These are phyloP conservation scores for Paramuricea clavata DNA, from an alignment of 92 coral and sea anemone genomes.

Conservation along the genomic window DNA sequence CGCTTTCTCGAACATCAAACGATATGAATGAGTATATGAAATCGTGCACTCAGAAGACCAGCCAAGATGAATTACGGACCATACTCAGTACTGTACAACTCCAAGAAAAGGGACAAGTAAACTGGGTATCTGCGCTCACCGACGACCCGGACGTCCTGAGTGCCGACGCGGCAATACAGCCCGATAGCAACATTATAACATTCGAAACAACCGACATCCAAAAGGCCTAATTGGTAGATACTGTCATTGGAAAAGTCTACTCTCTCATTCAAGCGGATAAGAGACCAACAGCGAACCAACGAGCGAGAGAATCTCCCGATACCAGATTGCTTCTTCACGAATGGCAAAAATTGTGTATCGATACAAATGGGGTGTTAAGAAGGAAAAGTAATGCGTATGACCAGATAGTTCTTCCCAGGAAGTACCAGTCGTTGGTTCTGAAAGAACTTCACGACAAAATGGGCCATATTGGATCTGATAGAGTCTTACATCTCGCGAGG, in stretches of 20 bases:
- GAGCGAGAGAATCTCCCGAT: slow-evolving; percentile 45
- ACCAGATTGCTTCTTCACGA: slow-evolving; percentile 55
- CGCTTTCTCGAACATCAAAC: slow-evolving; percentile 42
- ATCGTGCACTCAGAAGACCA: slow-evolving; percentile 29
- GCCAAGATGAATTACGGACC: slow-evolving; percentile 20
- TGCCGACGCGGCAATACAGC: not conserved
- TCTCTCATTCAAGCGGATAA: too few relatives aligned
- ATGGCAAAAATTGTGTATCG: slow-evolving; percentile 68
- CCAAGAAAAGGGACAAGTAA: slow-evolving; percentile 44
- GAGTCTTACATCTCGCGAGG: slow-evolving; percentile 44
- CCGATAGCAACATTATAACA: not conserved
- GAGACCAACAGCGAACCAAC: too few relatives aligned
- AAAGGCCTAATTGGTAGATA: too few relatives aligned
- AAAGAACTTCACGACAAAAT: slow-evolving; percentile 65
- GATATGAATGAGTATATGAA: slow-evolving; percentile 31
- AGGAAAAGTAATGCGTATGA: slow-evolving; percentile 34
- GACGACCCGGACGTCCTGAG: not conserved
- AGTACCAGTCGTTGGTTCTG: slow-evolving; percentile 42
- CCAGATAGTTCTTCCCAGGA: slow-evolving; percentile 59
- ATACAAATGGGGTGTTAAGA: slow-evolving; percentile 66
- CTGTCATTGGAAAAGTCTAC: too few relatives aligned
- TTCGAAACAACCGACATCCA: not conserved
- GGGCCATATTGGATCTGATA: slow-evolving; percentile 68
- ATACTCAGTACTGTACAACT: not conserved
- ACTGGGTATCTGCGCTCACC: slow-evolving; percentile 45